phyloP scores from a whole-genome alignment of 1,140 invertebrate species.

The Bombus turneri region DNA sequence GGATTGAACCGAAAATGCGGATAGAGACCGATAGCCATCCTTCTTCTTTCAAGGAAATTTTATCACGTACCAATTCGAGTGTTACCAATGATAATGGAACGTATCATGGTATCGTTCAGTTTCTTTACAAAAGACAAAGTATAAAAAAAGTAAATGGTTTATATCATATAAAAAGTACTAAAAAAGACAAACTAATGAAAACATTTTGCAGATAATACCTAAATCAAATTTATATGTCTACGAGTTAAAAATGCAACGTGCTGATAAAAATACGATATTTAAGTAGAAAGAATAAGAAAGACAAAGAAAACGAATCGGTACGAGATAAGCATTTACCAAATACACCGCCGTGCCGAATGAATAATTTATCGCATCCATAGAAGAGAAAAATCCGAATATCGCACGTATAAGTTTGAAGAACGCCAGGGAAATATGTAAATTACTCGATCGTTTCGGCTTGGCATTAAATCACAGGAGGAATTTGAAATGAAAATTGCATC shows the following conservation, averaged over 20 bases:
- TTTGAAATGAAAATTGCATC: conserved; percentile 48
- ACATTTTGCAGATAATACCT: neutral
- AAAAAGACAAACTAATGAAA: neutral
- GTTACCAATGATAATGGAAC: neutral
- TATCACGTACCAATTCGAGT: conserved; percentile 27
- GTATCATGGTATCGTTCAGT: neutral
- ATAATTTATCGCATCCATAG: conserved; percentile 11
- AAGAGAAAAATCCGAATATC: neutral
- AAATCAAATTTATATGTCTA: neutral
- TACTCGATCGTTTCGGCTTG: conserved; percentile 8
- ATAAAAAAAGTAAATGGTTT: too few relatives aligned
- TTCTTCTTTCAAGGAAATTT: conserved; percentile 4
- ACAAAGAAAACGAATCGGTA: conserved; percentile 12
- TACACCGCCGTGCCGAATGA: neutral
- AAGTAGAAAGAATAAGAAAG: neutral
- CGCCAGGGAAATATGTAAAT: conserved; percentile 23
- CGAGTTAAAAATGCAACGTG: neutral
- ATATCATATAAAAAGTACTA: neutral
- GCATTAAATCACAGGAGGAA: conserved; percentile 41
- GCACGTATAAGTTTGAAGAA: neutral
- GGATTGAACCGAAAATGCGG: neutral
- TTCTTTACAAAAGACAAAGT: neutral
- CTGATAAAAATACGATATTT: too few relatives aligned
- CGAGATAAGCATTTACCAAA: conserved; percentile 18
- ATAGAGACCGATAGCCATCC: neutral